Percentiles rank a stretch among this genome's conserved stretches.
Evolutionary conservation across 2,797 vertebrate species (phyloP).

Genomic region (Darevskia mixta): DNA sequence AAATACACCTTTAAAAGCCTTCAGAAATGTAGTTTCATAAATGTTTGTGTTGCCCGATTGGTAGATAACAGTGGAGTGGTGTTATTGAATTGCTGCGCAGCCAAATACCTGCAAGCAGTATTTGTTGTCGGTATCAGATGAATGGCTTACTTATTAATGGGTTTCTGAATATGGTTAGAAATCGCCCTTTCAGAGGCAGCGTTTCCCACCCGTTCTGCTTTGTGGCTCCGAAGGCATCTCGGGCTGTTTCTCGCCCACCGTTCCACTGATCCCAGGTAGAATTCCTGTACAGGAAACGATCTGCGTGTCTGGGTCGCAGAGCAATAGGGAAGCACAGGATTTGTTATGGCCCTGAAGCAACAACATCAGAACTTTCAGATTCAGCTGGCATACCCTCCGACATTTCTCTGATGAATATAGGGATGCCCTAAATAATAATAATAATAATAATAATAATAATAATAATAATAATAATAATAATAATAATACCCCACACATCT

Average conservation of each 20-base stretch:
- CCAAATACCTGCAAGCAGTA: conserved; percentile 60
- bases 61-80: conserved; percentile 80
- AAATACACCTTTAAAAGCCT: conserved; percentile 85
- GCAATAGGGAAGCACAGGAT: neutral
- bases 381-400: no score
- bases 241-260: neutral
- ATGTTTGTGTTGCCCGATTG: conserved; percentile 90
- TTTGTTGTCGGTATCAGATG: conserved; percentile 74
- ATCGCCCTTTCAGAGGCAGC: conserved; percentile 39
- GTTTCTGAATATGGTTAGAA: conserved; percentile 38
- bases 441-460: no score
- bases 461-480: no score
- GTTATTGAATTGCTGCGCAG: conserved; percentile 59
- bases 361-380: no score
- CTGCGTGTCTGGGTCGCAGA: neutral
- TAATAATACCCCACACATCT: no score
- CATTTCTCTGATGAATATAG: no score
- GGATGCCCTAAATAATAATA: no score
- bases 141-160: conserved; percentile 82
- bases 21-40: conserved; percentile 87
- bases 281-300: neutral
- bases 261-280: neutral
- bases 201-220: neutral
- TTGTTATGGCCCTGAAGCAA: no score
- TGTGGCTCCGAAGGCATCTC: neutral